Base-by-base conservation (phyloP, 1,140 invertebrate species). In the Mactra quadrangularis region DNA sequence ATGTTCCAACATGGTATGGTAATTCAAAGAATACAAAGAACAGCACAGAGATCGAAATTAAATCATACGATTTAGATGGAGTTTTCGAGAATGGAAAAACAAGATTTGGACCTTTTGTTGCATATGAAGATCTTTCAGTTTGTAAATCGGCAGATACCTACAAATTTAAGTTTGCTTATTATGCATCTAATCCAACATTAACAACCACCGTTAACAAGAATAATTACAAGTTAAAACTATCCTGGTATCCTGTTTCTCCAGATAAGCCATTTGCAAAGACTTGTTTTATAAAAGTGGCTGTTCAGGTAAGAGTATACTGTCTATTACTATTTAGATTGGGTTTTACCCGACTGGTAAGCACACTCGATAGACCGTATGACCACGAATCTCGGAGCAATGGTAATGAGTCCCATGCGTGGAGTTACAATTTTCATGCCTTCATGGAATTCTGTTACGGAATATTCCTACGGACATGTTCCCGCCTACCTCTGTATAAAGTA, bases 201-300 rank as follows among this genome's bases (percentile, higher is more conserved):
- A 35, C 57, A 17, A 60, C 57, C 31, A 2, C 13, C 3, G 22
- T 25, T 6, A 4, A 9, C 4, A 60, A 60, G n/a, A 19, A 60
- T 19, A 60, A 13, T 27, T 60, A 17, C 25, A 19, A 60, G 4
- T 4, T 33, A 15, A 11, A 3, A 33, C n/a, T 60, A 15, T 60
- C 57, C 9, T 60, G 57, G 57, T 60, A 60, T 35, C 57, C 57
- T 9, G 57, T 60, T 3, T 35, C 57, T 2, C 57, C 57, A n/a
- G 29, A 60, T 2, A 60, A 35, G 4, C 31, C 31, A 27, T 33
- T 6, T 17, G 27, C 11, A 27, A 60, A 35, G 15, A 1, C 57
- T 1, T 60, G 57, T 35, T 60, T 60, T 27, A 60, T 60, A 7
- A 60, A 60, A 19, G 57, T 60, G 11, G 27, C 31, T 19, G n/a